Evolutionary conservation across 2,113 vertebrate species (phyloP).

Genomic region (Naja naja): DNA sequence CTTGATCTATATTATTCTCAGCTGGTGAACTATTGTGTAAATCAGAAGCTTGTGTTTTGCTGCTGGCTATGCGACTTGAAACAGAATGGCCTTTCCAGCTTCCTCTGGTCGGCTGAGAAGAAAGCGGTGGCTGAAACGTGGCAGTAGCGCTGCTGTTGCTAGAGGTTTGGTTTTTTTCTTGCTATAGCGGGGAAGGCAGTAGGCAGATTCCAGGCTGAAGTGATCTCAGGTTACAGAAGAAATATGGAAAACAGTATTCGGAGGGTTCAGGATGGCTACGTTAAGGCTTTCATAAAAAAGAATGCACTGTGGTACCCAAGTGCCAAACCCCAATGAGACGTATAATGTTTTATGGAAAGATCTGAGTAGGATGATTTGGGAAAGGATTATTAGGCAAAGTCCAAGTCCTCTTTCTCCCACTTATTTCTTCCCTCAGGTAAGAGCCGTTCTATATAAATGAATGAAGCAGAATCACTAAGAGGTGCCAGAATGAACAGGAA

Average conservation of each 20-base stretch:
- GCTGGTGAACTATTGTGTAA: neutral
- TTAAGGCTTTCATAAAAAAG: neutral
- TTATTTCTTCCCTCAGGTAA: neutral
- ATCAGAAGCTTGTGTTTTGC: neutral
- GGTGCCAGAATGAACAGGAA: neutral
- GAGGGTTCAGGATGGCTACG: neutral
- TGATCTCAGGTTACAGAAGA: neutral
- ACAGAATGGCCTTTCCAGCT: neutral
- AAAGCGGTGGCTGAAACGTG: neutral
- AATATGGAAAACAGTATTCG: neutral
- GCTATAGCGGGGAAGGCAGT: neutral
- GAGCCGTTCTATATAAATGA: neutral
- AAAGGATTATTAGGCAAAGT: neutral
- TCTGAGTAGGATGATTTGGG: neutral
- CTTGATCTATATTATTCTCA: neutral
- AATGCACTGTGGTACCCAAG: neutral
- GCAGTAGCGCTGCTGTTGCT: neutral
- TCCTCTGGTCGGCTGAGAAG: neutral
- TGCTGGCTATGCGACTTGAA: neutral
- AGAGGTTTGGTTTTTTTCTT: neutral
- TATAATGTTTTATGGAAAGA: neutral
- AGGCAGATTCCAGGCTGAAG: neutral
- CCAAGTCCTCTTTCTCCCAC: neutral
- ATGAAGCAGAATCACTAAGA: neutral
- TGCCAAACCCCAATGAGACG: neutral